These are phyloP conservation scores for Cantharis lateralis DNA, from an alignment of 2,888 invertebrate genomes.

Conservation along the genomic window DNA sequence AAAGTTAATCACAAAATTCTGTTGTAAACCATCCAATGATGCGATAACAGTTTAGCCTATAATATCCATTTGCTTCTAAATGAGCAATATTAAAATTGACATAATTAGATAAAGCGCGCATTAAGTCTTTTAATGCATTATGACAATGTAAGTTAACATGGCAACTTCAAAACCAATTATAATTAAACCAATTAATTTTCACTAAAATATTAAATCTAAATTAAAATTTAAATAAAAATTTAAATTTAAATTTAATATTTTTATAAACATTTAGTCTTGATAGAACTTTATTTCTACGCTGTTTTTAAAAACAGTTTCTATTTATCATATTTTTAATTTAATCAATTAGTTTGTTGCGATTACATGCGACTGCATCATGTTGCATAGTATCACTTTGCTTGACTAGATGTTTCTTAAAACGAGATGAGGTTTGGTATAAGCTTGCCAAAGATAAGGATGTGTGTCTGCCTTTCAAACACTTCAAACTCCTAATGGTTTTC, in stretches of 20 bases:
- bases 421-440: too few species aligned
- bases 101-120: slow-evolving; percentile 3
- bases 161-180: slow-evolving; percentile 1
- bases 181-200: not conserved
- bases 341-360: too few species aligned
- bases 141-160: slow-evolving; percentile 2
- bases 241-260: not conserved
- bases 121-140: slow-evolving; percentile 1
- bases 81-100: slow-evolving; percentile 1
- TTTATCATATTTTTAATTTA: too few species aligned
- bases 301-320: too few species aligned
- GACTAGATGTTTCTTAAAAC: too few species aligned
- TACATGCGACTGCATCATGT: too few species aligned
- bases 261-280: not conserved
- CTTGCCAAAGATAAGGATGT: too few species aligned
- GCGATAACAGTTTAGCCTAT: slow-evolving; percentile 2
- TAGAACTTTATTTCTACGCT: not conserved
- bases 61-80: slow-evolving; percentile 4
- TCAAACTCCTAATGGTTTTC: too few species aligned
- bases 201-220: not conserved
- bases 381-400: too few species aligned
- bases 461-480: too few species aligned
- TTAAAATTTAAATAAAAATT: not conserved
- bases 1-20: not conserved
- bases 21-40: not conserved